Base-by-base conservation (phyloP, 1,140 invertebrate genomes). In the Sogatella furcifera region DNA sequence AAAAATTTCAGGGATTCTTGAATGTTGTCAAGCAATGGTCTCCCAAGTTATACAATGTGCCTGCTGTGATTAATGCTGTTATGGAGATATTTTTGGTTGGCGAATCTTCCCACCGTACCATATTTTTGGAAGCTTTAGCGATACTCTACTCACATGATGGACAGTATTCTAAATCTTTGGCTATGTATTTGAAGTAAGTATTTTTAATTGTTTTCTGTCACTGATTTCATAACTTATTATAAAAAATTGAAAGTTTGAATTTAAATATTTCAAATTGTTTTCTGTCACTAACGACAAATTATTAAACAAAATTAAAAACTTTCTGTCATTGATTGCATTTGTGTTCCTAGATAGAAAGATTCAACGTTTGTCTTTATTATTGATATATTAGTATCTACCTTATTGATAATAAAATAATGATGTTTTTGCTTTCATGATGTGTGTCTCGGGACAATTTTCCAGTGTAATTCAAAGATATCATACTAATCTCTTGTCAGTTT, bases 131-230 rank as follows among this genome's bases (percentile, higher is more conserved):
- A 78, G 85, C 93, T 2, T 76, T 98, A 34, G 95, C 94, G 4
- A 83, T 95, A 70, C 77, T 98, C 42, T 96, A 97, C 70, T 90
- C 89, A 52, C 86, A 94, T 73, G 86, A 94, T 64, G 84, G 86
- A 61, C 87, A 92, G 70, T 97, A 91, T 74, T 93, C 97, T 65
- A 93, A 92, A 76, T 92, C 95, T 8, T 72, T 99, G 22, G 86
- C 85, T 11, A 90, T 96, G 76, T 98, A 96, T 73, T 77, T 98
- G 14, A 89, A 89, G 84, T 87, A 74, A 77, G 80, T 74, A 56
- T 41, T 61, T 24, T 58, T 62, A 13, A 42, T 55, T 21, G 24
- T 55, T 55, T 55, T 14, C 24, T 28, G 24, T 28, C 6, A 2
- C 24, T 4, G 24, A 28, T 28, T 4, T 4, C 2, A 28, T n/a